Conservation (phyloP, 2,113 vertebrate species). For the Ailuropoda melanoleuca region DNA sequence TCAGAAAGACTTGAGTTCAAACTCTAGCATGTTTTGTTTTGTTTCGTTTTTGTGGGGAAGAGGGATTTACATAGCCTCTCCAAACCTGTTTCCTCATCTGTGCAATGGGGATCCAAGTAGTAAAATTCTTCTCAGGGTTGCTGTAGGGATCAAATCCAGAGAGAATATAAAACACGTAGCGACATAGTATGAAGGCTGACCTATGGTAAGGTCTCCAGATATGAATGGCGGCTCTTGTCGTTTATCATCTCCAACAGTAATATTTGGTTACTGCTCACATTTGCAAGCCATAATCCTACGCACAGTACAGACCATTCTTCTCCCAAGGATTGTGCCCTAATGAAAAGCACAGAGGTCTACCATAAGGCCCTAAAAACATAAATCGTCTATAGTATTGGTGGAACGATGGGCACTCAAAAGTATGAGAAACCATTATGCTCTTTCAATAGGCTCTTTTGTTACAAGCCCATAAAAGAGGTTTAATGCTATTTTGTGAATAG, state of each 20-base stretch:
- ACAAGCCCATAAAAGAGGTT: slow-evolving; percentile 44
- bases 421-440: neutral
- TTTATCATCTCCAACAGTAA: neutral
- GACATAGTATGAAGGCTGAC: neutral
- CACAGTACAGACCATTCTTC: neutral
- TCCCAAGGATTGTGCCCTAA: neutral
- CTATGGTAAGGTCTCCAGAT: neutral
- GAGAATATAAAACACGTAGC: neutral
- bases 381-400: neutral
- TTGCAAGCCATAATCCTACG: neutral
- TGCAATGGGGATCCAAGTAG: neutral
- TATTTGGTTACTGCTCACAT: neutral
- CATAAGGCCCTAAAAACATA: neutral
- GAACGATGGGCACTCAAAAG: slow-evolving; percentile 46
- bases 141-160: neutral
- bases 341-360: neutral
- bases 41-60: neutral
- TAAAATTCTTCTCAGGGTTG: neutral
- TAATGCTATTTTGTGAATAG: slow-evolving; percentile 45
- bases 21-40: neutral
- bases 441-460: slow-evolving; percentile 58
- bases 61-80: neutral
- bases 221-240: neutral
- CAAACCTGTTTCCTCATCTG: neutral
- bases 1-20: neutral